phyloP scores from a whole-genome alignment of 2,888 invertebrate genomes.

The Lissocephala sabroskyi region DNA sequence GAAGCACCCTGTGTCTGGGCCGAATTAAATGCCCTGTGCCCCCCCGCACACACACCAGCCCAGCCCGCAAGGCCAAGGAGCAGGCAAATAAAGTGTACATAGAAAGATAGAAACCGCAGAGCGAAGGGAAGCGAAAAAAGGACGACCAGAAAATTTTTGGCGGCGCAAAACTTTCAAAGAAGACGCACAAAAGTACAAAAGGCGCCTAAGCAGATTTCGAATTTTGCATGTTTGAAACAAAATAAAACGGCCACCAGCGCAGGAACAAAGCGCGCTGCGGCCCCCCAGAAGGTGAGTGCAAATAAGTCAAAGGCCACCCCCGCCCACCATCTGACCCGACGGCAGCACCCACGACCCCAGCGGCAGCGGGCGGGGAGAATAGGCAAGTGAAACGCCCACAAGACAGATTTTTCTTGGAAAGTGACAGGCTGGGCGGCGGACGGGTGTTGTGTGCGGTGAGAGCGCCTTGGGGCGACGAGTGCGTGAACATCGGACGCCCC shows the following conservation, averaged over 20 bases:
- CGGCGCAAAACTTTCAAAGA: conserved; percentile 58
- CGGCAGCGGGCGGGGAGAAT: neutral
- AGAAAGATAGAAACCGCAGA: conserved; percentile 22
- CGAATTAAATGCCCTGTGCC: conserved; percentile 16
- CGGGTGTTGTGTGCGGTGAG: neutral
- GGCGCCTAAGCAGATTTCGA: conserved; percentile 47
- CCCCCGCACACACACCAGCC: neutral
- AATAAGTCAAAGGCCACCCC: conserved; percentile 42
- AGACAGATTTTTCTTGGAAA: conserved; percentile 50
- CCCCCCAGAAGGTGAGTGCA: conserved; percentile 45
- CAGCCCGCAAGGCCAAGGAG: neutral
- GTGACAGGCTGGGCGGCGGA: conserved; percentile 46
- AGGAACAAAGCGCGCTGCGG: neutral
- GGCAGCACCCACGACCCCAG: too few relatives aligned
- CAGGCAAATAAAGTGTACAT: neutral
- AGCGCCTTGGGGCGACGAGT: conserved; percentile 21
- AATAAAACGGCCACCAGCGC: neutral
- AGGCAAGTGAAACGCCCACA: conserved; percentile 44
- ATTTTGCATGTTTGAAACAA: conserved; percentile 15
- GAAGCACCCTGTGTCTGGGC: too few relatives aligned
- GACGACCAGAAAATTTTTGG: conserved; percentile 48
- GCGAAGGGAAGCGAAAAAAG: conserved; percentile 5
- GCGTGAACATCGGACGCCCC: neutral
- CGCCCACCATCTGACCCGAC: too few relatives aligned
- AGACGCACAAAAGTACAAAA: conserved; percentile 40